Percentiles rank a stretch among this genome's conserved stretches.
Evolutionary conservation across 2,113 vertebrate genomes (phyloP).

Genomic region (Silurus asotus): DNA sequence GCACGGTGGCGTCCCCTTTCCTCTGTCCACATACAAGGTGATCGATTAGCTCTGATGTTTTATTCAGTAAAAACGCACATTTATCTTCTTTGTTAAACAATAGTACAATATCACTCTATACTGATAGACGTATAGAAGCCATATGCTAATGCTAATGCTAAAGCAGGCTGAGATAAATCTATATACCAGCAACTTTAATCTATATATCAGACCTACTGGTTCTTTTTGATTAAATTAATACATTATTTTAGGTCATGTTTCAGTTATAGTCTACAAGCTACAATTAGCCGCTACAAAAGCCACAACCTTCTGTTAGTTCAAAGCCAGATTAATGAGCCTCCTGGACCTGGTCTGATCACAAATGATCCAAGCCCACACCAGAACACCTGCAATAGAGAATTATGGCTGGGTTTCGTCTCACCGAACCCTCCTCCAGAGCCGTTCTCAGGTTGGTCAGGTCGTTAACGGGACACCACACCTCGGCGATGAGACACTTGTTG

Average conservation of each 20-base stretch:
- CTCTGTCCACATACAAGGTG: slow-evolving; percentile 71
- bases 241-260: background rate
- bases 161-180: background rate
- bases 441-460: slow-evolving; percentile 82
- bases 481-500: slow-evolving; percentile 96
- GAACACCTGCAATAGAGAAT: background rate
- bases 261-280: background rate
- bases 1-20: slow-evolving; percentile 86
- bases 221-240: background rate
- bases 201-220: background rate
- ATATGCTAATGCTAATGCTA: background rate
- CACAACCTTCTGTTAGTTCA: background rate
- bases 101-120: background rate
- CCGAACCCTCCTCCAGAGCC: slow-evolving; percentile 90
- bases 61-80: background rate
- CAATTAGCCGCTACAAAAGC: background rate
- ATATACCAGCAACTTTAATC: too few species aligned
- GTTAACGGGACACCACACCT: slow-evolving; percentile 93
- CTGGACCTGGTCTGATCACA: background rate
- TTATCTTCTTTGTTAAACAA: background rate
- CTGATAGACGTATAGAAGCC: background rate
- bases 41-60: background rate
- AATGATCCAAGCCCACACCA: background rate
- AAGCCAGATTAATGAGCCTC: background rate
- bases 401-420: slow-evolving; percentile 68